Percentiles rank a stretch among this genome's conserved stretches.
phyloP scores from a whole-genome alignment of 2,888 invertebrate genomes.

The Heteropelma amictum region DNA sequence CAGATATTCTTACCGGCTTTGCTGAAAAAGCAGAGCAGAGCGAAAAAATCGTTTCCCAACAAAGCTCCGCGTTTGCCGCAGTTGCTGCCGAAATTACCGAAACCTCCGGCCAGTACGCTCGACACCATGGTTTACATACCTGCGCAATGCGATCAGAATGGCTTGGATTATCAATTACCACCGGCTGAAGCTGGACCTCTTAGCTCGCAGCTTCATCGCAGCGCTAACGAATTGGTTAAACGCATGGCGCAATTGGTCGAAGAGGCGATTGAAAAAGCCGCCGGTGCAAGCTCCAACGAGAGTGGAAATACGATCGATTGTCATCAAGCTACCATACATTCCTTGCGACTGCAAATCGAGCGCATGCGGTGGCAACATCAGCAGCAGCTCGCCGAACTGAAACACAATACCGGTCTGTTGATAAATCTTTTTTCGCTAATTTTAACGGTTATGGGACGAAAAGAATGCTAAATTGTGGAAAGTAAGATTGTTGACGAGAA shows the following conservation, averaged over 20 bases:
- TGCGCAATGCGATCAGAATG: constrained; percentile 41
- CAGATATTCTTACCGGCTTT: not conserved
- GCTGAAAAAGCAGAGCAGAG: constrained; percentile 69
- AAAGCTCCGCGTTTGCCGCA: constrained; percentile 63
- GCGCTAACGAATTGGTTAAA: constrained; percentile 70
- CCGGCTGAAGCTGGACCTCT: constrained; percentile 74
- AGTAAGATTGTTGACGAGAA: no score
- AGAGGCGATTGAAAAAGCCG: constrained; percentile 69
- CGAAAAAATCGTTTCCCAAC: constrained; percentile 76
- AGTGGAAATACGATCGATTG: constrained; percentile 61
- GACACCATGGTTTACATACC: constrained; percentile 64
- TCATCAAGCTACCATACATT: constrained; percentile 81
- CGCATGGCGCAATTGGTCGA: constrained; percentile 73
- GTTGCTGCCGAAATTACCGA: constrained; percentile 52
- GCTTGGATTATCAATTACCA: constrained; percentile 63
- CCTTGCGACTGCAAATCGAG: constrained; percentile 85
- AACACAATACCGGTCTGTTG: constrained; percentile 83
- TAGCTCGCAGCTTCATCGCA: constrained; percentile 68
- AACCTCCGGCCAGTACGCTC: constrained; percentile 43
- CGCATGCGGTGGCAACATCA: constrained; percentile 85
- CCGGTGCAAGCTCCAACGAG: constrained; percentile 46
- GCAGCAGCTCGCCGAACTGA: constrained; percentile 86
- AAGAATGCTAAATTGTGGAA: no score
- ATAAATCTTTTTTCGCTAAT: no score
- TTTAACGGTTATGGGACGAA: no score